Conservation (phyloP, 1,140 invertebrate genomes). For the Zaprionus capensis region DNA sequence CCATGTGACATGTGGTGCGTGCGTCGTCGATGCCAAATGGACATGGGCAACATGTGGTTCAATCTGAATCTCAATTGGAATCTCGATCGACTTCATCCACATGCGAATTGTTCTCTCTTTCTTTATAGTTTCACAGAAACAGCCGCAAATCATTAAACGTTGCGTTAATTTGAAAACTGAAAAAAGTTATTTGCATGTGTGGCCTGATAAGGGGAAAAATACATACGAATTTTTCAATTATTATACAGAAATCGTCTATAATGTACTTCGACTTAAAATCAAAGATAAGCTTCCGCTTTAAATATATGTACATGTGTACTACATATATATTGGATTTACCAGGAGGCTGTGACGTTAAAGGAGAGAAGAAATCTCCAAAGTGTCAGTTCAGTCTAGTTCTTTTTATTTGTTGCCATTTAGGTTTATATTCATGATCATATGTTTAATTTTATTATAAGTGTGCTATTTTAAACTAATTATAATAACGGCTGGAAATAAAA, state of each 20-base stretch:
- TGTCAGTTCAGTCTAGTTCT: no score
- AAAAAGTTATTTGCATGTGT: background rate
- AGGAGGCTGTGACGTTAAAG: background rate
- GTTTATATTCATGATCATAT: no score
- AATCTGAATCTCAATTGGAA: slow-evolving; percentile 20
- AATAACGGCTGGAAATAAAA: no score
- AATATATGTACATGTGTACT: background rate
- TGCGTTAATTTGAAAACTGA: slow-evolving; percentile 10
- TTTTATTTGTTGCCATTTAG: no score
- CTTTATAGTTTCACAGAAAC: slow-evolving; percentile 38
- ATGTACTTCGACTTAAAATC: background rate
- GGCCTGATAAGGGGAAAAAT: slow-evolving; percentile 14
- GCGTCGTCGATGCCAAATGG: slow-evolving; percentile 16
- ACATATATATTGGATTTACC: no score
- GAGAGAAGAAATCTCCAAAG: no score
- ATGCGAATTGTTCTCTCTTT: slow-evolving; percentile 11
- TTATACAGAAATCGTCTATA: background rate
- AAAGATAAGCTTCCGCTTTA: slow-evolving; percentile 5
- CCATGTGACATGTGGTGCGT: slow-evolving; percentile 17
- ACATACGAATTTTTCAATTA: background rate
- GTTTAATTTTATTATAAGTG: no score
- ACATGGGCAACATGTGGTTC: slow-evolving; percentile 41
- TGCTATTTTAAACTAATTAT: no score
- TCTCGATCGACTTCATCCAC: background rate
- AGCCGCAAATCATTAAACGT: slow-evolving; percentile 19